Evolutionary conservation across 2,797 vertebrate species (phyloP).

Genomic region (Chaunax sp.): DNA sequence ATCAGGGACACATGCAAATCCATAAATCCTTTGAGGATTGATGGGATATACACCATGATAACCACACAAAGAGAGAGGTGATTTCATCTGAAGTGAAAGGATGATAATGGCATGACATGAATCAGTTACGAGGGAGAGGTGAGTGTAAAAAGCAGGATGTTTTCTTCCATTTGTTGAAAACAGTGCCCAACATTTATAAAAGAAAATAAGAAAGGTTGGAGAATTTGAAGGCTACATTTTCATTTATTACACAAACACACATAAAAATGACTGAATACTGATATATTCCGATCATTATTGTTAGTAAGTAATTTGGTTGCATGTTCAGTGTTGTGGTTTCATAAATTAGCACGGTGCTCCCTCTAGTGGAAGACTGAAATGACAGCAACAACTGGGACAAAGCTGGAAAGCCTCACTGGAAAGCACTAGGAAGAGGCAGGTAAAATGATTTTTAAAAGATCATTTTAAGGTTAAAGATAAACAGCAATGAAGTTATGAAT

Average conservation of each 20-base stretch:
- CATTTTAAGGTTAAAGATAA: not conserved
- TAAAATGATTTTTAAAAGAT: not conserved
- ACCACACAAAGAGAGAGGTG: constrained; percentile 38
- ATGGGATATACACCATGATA: constrained; percentile 32
- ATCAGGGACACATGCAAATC: constrained; percentile 65
- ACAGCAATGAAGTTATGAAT: not conserved
- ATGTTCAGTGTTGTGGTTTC: not conserved
- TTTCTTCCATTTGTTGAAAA: not conserved
- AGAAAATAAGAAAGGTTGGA: not conserved
- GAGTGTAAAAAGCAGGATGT: not conserved
- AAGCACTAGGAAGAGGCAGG: not conserved
- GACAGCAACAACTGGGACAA: constrained; percentile 28
- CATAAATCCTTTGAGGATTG: constrained; percentile 65
- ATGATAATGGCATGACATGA: constrained; percentile 43
- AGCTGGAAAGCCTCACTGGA: not conserved
- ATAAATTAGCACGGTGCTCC: constrained; percentile 43
- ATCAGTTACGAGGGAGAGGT: not conserved
- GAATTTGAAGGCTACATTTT: not conserved
- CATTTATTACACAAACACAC: not conserved
- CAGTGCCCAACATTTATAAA: not conserved
- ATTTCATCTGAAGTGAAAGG: constrained; percentile 60
- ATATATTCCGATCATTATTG: not conserved
- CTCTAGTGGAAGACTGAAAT: constrained; percentile 56
- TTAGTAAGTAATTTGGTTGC: not conserved
- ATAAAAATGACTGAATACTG: not conserved